These are phyloP conservation scores for Onychomys torridus DNA, from an alignment of 2,797 vertebrate genomes.

Conservation along the genomic window DNA sequence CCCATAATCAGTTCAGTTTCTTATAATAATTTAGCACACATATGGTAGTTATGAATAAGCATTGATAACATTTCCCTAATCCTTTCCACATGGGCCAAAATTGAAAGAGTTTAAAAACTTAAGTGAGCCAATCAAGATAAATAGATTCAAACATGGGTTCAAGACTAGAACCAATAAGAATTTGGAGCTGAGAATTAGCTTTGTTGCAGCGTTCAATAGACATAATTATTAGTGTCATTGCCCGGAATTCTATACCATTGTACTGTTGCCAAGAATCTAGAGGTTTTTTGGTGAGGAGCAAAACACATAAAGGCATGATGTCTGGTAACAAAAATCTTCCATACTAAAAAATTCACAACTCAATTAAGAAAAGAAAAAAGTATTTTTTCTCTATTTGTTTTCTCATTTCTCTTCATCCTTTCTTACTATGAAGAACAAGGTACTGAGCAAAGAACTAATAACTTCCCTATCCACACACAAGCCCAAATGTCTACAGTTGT, in stretches of 20 bases:
- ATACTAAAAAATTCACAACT: conserved; percentile 7
- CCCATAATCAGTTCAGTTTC: conserved; percentile 62
- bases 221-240: conserved; percentile 39
- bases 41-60: conserved; percentile 76
- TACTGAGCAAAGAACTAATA: not conserved
- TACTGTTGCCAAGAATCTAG: not conserved
- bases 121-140: conserved; percentile 56
- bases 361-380: not conserved
- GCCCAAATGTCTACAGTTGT: not conserved
- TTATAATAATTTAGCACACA: conserved; percentile 73
- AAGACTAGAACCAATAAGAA: conserved; percentile 42
- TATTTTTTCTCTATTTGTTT: not conserved
- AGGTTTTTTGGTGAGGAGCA: not conserved
- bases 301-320: conserved; percentile 14
- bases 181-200: conserved; percentile 50
- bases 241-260: not conserved
- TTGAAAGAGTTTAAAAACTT: conserved; percentile 58
- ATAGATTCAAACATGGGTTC: conserved; percentile 26
- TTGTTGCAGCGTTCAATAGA: conserved; percentile 22
- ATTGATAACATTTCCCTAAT: conserved; percentile 69
- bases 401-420: conserved; percentile 29
- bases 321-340: conserved; percentile 46
- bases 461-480: not conserved
- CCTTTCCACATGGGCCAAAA: conserved; percentile 58
- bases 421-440: not conserved